A percentile compares a stretch with the other conserved stretches of the same genome.
These are phyloP conservation scores for Varanus salvator DNA, from an alignment of 2,113 vertebrate species.

Conservation along the genomic window DNA sequence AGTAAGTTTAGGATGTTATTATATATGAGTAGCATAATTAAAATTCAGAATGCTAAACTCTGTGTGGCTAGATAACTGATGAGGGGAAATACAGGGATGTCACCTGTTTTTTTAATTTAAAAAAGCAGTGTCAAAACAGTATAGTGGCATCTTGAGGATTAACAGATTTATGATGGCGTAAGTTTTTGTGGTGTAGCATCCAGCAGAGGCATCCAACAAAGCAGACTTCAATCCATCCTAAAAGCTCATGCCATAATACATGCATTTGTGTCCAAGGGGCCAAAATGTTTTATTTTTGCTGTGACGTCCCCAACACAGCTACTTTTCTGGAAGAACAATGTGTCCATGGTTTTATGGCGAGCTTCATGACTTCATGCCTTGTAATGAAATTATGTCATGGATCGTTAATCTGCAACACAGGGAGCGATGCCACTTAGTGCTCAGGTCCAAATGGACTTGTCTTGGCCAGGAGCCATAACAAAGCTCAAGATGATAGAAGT, in stretches of 20 bases:
- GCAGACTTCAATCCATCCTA: no score
- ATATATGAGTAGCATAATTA: no score
- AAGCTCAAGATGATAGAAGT: background rate
- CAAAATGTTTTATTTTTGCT: background rate
- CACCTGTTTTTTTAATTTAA: background rate
- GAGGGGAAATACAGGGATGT: no score
- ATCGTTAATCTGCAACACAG: background rate
- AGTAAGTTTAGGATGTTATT: no score
- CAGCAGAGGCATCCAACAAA: background rate
- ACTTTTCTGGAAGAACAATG: background rate
- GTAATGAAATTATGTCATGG: background rate
- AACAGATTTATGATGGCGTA: background rate
- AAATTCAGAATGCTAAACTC: background rate
- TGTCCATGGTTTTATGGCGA: background rate
- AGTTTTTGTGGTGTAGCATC: background rate
- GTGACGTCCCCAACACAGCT: background rate
- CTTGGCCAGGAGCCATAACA: background rate
- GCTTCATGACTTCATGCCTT: background rate
- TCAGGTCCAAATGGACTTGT: background rate
- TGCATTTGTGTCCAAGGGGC: background rate
- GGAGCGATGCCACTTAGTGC: background rate
- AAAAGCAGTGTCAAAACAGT: background rate
- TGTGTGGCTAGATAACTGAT: background rate
- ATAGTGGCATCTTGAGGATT: background rate
- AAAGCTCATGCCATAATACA: background rate